These are phyloP conservation scores for Picathartes gymnocephalus DNA, from an alignment of 2,113 vertebrate genomes.

Conservation along the genomic window DNA sequence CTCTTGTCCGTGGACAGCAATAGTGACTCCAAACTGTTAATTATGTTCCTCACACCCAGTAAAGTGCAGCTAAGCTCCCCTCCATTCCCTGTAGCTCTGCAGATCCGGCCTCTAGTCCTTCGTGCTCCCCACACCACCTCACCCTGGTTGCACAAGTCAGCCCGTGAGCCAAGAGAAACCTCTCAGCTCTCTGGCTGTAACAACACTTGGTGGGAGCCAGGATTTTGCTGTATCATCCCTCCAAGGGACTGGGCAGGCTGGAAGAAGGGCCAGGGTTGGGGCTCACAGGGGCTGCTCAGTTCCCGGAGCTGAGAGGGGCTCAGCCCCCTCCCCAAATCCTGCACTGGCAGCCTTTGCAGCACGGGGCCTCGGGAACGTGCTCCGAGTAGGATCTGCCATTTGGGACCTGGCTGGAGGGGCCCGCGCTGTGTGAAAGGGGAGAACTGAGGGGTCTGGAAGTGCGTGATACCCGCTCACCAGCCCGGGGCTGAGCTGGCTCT, in stretches of 20 bases:
- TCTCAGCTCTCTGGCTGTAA: background rate
- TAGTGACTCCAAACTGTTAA: background rate
- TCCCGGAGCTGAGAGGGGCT: background rate
- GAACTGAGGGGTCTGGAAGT: accelerated
- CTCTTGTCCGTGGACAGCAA: background rate
- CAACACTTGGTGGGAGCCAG: background rate
- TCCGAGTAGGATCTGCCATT: background rate
- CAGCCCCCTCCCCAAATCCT: background rate
- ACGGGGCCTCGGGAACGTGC: accelerated
- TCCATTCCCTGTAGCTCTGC: accelerated
- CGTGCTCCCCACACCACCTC: slow-evolving; percentile 46
- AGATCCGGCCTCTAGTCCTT: background rate
- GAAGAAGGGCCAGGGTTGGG: background rate
- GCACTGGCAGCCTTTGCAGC: background rate
- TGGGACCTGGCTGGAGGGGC: background rate
- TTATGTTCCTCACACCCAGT: background rate
- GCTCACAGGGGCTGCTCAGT: background rate
- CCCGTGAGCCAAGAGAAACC: slow-evolving; percentile 26
- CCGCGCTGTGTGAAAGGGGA: background rate
- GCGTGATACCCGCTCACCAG: background rate
- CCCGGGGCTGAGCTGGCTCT: background rate
- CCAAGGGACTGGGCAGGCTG: background rate
- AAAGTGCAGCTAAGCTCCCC: background rate
- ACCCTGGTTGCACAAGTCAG: slow-evolving; percentile 29
- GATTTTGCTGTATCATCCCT: background rate